Base-by-base conservation (phyloP, 2,888 invertebrate species). In the Nephrotoma appendiculata region DNA sequence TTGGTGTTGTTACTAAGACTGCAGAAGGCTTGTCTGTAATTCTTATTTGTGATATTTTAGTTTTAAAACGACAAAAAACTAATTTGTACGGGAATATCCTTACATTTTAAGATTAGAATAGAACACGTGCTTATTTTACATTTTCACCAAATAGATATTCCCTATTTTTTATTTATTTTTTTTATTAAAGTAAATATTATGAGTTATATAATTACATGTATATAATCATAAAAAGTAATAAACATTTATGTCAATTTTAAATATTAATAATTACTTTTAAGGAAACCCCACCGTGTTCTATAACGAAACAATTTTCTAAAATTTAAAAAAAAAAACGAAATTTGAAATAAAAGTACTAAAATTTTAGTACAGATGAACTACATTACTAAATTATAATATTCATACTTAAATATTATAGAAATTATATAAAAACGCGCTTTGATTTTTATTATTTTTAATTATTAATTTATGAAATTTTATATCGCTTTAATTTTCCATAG, bases 1-100 rank as follows among this genome's bases (percentile, higher is more conserved):
- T 85, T 92, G 94, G 91, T 96, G 96, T 89, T 96, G 94, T 90
- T 94, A 92, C 90, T 89, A 87, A 89, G 87, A 12, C 3, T 48
- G 48, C 31, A 6, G n/a, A 31, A 7, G 9, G 31, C 5, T 71
- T 9, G 71, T 71, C 9, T 19, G 11, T 71, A 71, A 31, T 71
- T 19, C 4, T 71, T 71, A 7, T 31, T 71, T 71, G 71, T 71
- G 71, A 71, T 71, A 71, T 71, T 71, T 71, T 52, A 52, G 52
- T 52, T 52, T n/a, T 52, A 15, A 52, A 52, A 52, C 15, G 52
- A 52, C 5, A 52, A n/a, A n/a, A 52, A 15, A 52, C 31, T 31
- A 31, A 71, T 31, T 31, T 71, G 31, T 19, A 31, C 31, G 19
- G 71, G 31, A 31, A 31, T 31, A 71, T 31, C 11, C 31, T 71